A percentile compares a stretch with the other conserved stretches of the same genome.
These are phyloP conservation scores for Bombus sylvicola DNA, from an alignment of 1,140 invertebrate species.

Conservation along the genomic window DNA sequence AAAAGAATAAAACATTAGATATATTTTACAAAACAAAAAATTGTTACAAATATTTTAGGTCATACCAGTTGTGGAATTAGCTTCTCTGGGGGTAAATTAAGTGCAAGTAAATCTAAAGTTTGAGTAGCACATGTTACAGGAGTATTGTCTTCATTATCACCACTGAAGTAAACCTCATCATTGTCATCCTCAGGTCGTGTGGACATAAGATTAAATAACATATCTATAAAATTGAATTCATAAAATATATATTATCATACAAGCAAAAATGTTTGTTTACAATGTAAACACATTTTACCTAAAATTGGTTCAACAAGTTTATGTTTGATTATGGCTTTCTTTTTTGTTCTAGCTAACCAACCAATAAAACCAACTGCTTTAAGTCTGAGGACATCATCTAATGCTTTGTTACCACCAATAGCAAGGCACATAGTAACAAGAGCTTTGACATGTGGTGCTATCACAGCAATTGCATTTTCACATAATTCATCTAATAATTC, in stretches of 20 bases:
- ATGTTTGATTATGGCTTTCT: constrained; percentile 89
- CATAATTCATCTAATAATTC: constrained; percentile 89
- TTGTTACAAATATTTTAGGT: neutral
- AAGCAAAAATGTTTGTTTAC: neutral
- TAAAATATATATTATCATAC: neutral
- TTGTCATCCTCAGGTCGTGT: constrained; percentile 84
- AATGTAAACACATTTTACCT: constrained; percentile 59
- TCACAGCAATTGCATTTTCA: constrained; percentile 86
- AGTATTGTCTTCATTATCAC: constrained; percentile 85
- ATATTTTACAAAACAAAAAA: neutral
- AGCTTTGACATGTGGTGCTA: constrained; percentile 86
- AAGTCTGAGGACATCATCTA: constrained; percentile 85
- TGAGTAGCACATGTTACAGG: constrained; percentile 88
- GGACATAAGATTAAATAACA: constrained; percentile 88
- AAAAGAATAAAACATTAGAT: constrained; percentile 11
- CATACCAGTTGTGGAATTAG: constrained; percentile 88
- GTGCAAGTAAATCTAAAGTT: constrained; percentile 89
- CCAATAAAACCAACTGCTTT: constrained; percentile 88
- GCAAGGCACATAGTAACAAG: constrained; percentile 87
- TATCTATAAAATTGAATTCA: constrained; percentile 72
- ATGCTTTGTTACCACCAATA: constrained; percentile 83
- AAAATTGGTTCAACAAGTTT: constrained; percentile 89
- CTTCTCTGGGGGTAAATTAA: constrained; percentile 90
- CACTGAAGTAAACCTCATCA: constrained; percentile 86
- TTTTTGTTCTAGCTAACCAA: constrained; percentile 86